phyloP scores from a whole-genome alignment of 2,888 invertebrate genomes.

The Agelastica alni region DNA sequence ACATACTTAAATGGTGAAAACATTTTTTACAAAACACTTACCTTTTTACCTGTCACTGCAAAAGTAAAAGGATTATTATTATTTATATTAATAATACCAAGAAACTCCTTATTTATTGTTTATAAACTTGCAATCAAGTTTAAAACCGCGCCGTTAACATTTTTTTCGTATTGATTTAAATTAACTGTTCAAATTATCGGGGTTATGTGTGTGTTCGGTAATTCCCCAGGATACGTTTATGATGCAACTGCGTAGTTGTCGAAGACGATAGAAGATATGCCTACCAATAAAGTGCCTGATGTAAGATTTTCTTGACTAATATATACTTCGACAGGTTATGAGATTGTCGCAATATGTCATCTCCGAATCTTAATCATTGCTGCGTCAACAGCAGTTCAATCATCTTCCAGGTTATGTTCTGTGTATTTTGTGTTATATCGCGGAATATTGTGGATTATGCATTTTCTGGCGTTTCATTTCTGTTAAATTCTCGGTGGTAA shows the following conservation, averaged over 20 bases:
- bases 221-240: no score
- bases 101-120: no score
- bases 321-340: conserved; percentile 44
- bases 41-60: no score
- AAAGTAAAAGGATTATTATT: no score
- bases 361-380: conserved; percentile 47
- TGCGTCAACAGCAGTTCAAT: conserved; percentile 30
- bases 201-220: no score
- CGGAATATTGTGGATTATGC: conserved; percentile 15
- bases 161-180: no score
- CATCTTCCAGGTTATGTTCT: conserved; percentile 18
- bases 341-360: conserved; percentile 50
- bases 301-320: conserved; percentile 31
- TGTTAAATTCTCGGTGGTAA: background rate
- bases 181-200: no score
- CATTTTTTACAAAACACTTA: no score
- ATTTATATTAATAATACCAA: no score
- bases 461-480: conserved; percentile 19
- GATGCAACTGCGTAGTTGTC: conserved; percentile 15
- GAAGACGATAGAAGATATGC: conserved; percentile 17
- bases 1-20: no score
- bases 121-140: background rate
- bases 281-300: conserved; percentile 24
- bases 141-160: background rate
- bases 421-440: conserved; percentile 9